Base-by-base conservation (phyloP, 2,888 invertebrate genomes). In the Eupithecia inturbata region DNA sequence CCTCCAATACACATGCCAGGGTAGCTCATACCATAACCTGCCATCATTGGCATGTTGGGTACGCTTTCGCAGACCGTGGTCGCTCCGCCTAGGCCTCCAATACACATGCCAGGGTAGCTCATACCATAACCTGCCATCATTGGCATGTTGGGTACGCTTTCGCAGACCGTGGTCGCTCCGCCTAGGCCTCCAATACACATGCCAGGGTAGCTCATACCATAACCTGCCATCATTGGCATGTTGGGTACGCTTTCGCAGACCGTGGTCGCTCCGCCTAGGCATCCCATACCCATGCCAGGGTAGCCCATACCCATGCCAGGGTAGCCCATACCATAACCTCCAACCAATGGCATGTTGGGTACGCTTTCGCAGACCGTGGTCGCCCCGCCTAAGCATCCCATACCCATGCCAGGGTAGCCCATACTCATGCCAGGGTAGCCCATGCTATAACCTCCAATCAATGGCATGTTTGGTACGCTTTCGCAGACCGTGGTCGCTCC, bases 201-300 rank as follows among this genome's bases (percentile, higher is more conserved):
- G n/a, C n/a, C n/a, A n/a, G n/a, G n/a, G n/a, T n/a, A n/a, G n/a
- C n/a, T n/a, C n/a, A n/a, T n/a, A n/a, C n/a, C n/a, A n/a, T n/a
- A n/a, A n/a, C n/a, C n/a, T n/a, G n/a, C n/a, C n/a, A n/a, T n/a
- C n/a, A n/a, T n/a, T n/a, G n/a, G n/a, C n/a, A n/a, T n/a, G n/a
- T 70, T 70, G 5, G 82, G 80, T 0, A 74, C 1, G 3, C 73
- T 67, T 22, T 80, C 81, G 66, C 74, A 80, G 9, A 63, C 73
- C n/a, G 76, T 75, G 0, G 79, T 70, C 1, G 33, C 33, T 10
- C 31, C 63, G 6, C 63, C 62, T 19, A 63, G 7, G n/a, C n/a
- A n/a, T n/a, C n/a, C 63, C 19, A 28, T 28, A n/a, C 28, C 31
- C 16, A 31, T 31, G 19, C 63, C 63, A 12, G 36, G 31, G 31